Evolutionary conservation across 2,888 invertebrate genomes (phyloP).

Genomic region (Leptarthrus brevirostris): DNA sequence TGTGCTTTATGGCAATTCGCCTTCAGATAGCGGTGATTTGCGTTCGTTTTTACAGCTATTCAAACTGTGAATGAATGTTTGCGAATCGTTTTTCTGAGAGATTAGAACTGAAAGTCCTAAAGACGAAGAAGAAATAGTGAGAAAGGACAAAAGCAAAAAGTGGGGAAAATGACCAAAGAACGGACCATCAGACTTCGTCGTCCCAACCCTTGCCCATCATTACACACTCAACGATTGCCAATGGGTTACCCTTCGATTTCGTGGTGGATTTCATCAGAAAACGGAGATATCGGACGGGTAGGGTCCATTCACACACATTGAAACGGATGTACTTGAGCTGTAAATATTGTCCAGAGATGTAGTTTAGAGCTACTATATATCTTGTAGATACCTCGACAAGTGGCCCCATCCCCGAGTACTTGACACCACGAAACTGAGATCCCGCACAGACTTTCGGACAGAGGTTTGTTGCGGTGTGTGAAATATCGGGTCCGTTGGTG

Average conservation of each 20-base stretch:
- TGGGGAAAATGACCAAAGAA: conserved; percentile 10
- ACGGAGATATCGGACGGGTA: neutral
- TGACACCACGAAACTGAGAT: conserved; percentile 8
- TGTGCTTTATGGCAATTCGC: conserved; percentile 54
- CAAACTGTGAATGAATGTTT: conserved; percentile 50
- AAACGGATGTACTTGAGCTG: conserved; percentile 1
- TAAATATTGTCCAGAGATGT: conserved; percentile 50
- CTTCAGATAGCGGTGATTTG: conserved; percentile 55
- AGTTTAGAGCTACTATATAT: conserved; percentile 51
- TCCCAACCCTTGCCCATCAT: conserved; percentile 6
- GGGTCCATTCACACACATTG: neutral
- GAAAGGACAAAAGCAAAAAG: neutral
- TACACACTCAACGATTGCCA: conserved; percentile 32
- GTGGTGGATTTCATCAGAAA: conserved; percentile 32
- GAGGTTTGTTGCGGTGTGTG: conserved; percentile 38
- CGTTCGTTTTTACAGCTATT: conserved; percentile 53
- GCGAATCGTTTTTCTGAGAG: conserved; percentile 47
- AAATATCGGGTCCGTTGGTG: conserved; percentile 39
- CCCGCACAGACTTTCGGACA: conserved; percentile 25
- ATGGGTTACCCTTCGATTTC: conserved; percentile 29
- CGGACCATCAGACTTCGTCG: neutral
- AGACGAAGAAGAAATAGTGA: conserved; percentile 3
- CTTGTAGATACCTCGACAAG: conserved; percentile 53
- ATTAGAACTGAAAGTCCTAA: conserved; percentile 43
- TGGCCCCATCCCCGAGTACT: too few species aligned